Conservation (phyloP, 1,140 invertebrate genomes). For the Drosophila yakuba region DNA sequence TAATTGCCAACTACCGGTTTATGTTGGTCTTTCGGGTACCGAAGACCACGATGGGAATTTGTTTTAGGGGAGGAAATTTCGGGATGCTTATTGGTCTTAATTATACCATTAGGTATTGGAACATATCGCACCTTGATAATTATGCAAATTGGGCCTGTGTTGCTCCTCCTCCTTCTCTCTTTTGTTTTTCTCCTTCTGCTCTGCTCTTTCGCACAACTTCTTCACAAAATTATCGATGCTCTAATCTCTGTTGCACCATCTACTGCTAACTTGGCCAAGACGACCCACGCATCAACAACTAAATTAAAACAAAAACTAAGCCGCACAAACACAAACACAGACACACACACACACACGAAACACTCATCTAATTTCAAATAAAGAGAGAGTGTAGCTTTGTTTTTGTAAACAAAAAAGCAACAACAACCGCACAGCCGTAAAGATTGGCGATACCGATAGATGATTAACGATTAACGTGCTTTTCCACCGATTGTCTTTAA, state of each 20-base stretch:
- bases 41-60: not conserved
- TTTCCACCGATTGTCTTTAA: conserved; percentile 23
- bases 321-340: conserved; percentile 12
- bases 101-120: conserved; percentile 30
- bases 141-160: conserved; percentile 51
- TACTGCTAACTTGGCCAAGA: conserved; percentile 16
- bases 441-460: conserved; percentile 27
- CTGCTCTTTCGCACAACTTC: conserved; percentile 2
- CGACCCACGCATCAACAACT: conserved; percentile 34
- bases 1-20: conserved; percentile 77
- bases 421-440: conserved; percentile 18
- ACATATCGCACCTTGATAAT: conserved; percentile 63
- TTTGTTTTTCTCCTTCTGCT: conserved; percentile 1
- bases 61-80: not conserved
- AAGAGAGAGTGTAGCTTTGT: conserved; percentile 12
- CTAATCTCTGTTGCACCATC: conserved; percentile 35
- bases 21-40: conserved; percentile 27
- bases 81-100: conserved; percentile 7
- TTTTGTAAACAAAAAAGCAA: conserved; percentile 30
- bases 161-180: not conserved
- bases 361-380: conserved; percentile 5
- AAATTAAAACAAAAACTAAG: conserved; percentile 32
- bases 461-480: conserved; percentile 21
- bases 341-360: conserved; percentile 6
- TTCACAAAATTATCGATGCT: conserved; percentile 31